These are phyloP conservation scores for Thaumatotibia leucotreta DNA, from an alignment of 1,140 invertebrate species.

Conservation along the genomic window DNA sequence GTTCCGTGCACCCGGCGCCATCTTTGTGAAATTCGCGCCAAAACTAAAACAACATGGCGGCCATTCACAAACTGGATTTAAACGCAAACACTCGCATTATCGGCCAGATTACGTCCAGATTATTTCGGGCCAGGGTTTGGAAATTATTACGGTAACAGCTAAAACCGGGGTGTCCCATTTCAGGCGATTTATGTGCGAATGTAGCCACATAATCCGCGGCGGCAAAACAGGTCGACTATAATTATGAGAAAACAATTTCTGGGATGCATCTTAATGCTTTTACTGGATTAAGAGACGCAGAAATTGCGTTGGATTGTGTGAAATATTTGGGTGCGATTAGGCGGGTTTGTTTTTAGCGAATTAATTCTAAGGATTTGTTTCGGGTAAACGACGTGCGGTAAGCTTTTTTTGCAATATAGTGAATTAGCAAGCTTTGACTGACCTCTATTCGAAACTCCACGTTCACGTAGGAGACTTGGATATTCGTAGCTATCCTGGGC, in stretches of 20 bases:
- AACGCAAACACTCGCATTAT: slow-evolving; percentile 66
- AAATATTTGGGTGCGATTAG: slow-evolving; percentile 16
- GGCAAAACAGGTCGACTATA: slow-evolving; percentile 47
- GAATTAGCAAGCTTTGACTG: neutral
- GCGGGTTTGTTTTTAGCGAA: neutral
- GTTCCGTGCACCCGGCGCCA: slow-evolving; percentile 33
- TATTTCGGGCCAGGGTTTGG: slow-evolving; percentile 59
- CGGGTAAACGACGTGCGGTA: neutral
- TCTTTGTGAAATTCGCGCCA: slow-evolving; percentile 55
- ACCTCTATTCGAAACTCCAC: neutral
- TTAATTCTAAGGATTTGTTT: neutral
- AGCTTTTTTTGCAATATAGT: neutral
- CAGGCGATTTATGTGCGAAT: slow-evolving; percentile 69
- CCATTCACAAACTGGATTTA: slow-evolving; percentile 53
- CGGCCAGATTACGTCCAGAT: slow-evolving; percentile 71
- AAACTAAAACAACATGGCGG: slow-evolving; percentile 53
- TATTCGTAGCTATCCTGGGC: too few relatives aligned
- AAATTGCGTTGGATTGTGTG: slow-evolving; percentile 24
- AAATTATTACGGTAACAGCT: slow-evolving; percentile 70
- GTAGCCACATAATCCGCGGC: slow-evolving; percentile 59
- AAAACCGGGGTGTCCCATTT: slow-evolving; percentile 70
- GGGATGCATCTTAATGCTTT: slow-evolving; percentile 62
- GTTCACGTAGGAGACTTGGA: too few relatives aligned
- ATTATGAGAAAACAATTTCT: slow-evolving; percentile 76
- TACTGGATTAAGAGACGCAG: slow-evolving; percentile 46